Percentiles rank a stretch among this genome's conserved stretches.
Evolutionary conservation across 2,888 invertebrate species (phyloP).

Genomic region (Dascillus cervinus): DNA sequence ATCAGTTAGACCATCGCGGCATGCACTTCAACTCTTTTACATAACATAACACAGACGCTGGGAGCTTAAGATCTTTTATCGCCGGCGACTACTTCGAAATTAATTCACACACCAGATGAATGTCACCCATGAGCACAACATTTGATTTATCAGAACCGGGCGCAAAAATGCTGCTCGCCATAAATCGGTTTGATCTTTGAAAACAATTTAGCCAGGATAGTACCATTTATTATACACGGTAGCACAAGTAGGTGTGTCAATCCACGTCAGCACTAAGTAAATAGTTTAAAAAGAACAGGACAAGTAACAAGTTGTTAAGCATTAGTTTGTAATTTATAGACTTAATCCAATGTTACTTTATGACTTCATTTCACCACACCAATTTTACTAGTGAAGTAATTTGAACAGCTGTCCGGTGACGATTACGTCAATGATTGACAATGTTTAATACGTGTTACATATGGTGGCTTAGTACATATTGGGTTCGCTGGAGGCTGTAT

Average conservation of each 20-base stretch:
- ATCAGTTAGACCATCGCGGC: background rate
- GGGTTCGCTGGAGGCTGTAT: constrained; percentile 23
- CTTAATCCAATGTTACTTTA: too few species aligned
- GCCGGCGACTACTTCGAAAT: background rate
- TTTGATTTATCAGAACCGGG: too few species aligned
- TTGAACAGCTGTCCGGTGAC: constrained; percentile 8
- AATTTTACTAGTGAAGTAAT: constrained; percentile 6
- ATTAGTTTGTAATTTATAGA: constrained; percentile 7
- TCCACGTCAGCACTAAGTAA: too few species aligned
- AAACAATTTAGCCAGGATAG: too few species aligned
- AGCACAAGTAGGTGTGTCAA: too few species aligned
- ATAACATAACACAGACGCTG: background rate
- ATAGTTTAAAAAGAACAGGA: too few species aligned
- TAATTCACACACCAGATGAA: too few species aligned
- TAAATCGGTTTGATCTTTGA: too few species aligned
- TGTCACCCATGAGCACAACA: too few species aligned
- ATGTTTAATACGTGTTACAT: constrained; percentile 20
- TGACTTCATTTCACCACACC: constrained; percentile 2
- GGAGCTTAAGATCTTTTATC: background rate
- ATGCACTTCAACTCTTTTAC: background rate
- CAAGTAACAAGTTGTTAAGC: constrained; percentile 5
- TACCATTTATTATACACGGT: too few species aligned
- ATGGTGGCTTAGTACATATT: constrained; percentile 23
- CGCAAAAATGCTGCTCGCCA: too few species aligned
- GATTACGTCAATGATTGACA: constrained; percentile 21